Evolutionary conservation across 2,888 invertebrate species (phyloP), one percentile per base, ranked within the genome.

Genomic region (Teleiodes luculella): DNA sequence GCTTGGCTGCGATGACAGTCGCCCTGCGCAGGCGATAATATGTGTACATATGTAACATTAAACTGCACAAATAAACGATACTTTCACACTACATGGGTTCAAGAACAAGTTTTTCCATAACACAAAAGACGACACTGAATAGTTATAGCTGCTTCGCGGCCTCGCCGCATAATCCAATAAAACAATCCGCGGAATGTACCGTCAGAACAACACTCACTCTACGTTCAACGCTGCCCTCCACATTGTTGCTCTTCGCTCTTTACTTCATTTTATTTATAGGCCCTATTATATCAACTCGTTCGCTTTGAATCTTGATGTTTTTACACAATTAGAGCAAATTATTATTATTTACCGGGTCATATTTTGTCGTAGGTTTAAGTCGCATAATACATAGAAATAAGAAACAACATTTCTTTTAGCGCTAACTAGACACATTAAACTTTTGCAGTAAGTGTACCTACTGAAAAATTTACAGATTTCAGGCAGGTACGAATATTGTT

Each of bases 61-160:
- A 89, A 86, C 87, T 83, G 88, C 87, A 86, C 80, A 89, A 89
- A 89, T 89, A 89, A 89, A 89, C 76, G 82, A 88, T 72, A 80
- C 80, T 86, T 89, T 89, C 89, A 89, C 89, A 89, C 89, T 89
- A 89, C 89, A 89, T 86, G 87, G 88, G 84, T 87, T 87, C 86
- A 86, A 88, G 83, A 89, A 89, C 89, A 89, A 89, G 89, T 89
- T 89, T 89, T 89, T 89, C 89, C 89, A 89, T 89, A 89, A 89
- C 89, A 89, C 88, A 89, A 89, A 88, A 89, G 89, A 87, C 88
- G 81, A 87, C 89, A 84, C 86, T 89, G 89, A 89, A 89, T 89
- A 89, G 89, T 89, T 89, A 89, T 89, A 89, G 89, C 86, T 87
- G 82, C 86, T 86, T 82, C 86, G 84, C 83, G 82, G 80, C 83